Evolutionary conservation across 2,113 vertebrate genomes (phyloP), one percentile per base, ranked within the genome.

Genomic region (Prionailurus viverrinus): DNA sequence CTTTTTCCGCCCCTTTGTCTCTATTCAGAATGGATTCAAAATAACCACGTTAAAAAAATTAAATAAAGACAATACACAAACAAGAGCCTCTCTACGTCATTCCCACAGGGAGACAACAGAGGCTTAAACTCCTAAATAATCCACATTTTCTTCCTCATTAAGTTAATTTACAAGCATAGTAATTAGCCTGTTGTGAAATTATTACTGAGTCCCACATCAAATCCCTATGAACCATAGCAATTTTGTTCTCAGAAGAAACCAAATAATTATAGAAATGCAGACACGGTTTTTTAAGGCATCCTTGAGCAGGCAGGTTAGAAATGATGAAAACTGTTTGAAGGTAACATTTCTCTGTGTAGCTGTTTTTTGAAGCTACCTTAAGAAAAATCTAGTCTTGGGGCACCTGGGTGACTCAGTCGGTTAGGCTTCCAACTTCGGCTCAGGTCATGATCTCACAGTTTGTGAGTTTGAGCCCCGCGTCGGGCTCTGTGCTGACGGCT

Each of bases 121-220:
- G 11, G 33, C 65, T 69, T 53, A 95, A 96, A 87, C 76, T 23
- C 58, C 65, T 89, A 88, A 91, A 87, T 93, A 97, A 89, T 61
- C 41, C 92, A 88, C 11, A 84, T 96, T 97, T 97, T 97, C 87
- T 23, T 85, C 71, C 18, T 97, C 92, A 92, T 96, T 98, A 97
- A 94, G 36, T 97, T 94, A 97, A 98, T 97, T 98, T 97, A 21
- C 36, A 97, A 79, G 90, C 33, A 48, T 90, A 88, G 16, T 78
- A 97, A 98, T 96, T 96, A 97, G 68, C 84, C 93, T 81, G 63
- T 76, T 65, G n/a, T 39, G 55, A 29, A 94, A 88, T 93, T 97
- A 95, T 86, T 95, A 80, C 3, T 95, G 33, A 65, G 97, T 45
- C 97, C 96, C 58, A 82, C 79, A 78, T 68, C 97, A 97, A 23